Evolutionary conservation across 2,797 vertebrate species (phyloP).

Genomic region (Anabacerthia variegaticeps): DNA sequence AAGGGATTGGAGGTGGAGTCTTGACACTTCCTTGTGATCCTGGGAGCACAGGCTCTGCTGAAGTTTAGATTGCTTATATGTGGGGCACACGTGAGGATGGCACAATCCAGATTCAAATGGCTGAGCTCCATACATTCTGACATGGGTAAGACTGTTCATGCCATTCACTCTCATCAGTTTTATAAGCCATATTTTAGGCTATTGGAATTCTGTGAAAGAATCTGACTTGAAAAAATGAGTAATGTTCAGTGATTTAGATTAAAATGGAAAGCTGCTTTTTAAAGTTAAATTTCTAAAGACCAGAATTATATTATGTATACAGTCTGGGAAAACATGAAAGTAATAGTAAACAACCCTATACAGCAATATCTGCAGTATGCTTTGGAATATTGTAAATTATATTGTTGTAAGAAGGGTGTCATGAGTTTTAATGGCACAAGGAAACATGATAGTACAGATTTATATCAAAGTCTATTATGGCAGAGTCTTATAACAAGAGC

Average conservation of each 20-base stretch:
- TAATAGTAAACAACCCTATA: neutral
- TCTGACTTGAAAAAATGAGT: neutral
- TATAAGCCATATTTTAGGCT: neutral
- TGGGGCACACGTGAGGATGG: neutral
- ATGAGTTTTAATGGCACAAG: neutral
- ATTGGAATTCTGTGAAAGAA: neutral
- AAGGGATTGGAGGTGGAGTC: neutral
- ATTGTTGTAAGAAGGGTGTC: neutral
- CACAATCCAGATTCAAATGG: neutral
- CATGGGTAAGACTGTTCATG: neutral
- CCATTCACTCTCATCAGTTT: neutral
- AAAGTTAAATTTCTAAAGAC: neutral
- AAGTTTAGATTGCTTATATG: neutral
- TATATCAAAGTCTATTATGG: neutral
- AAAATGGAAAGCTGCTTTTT: neutral
- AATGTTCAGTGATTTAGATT: neutral
- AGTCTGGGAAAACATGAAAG: neutral
- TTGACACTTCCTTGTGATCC: neutral
- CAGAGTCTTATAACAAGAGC: slow-evolving; percentile 1
- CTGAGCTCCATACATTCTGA: neutral
- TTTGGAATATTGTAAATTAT: neutral
- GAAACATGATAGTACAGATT: neutral
- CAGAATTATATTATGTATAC: neutral
- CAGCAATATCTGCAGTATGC: neutral
- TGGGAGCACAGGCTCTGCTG: neutral